These are phyloP conservation scores for Xylota segnis DNA, from an alignment of 2,888 invertebrate genomes.

Conservation along the genomic window DNA sequence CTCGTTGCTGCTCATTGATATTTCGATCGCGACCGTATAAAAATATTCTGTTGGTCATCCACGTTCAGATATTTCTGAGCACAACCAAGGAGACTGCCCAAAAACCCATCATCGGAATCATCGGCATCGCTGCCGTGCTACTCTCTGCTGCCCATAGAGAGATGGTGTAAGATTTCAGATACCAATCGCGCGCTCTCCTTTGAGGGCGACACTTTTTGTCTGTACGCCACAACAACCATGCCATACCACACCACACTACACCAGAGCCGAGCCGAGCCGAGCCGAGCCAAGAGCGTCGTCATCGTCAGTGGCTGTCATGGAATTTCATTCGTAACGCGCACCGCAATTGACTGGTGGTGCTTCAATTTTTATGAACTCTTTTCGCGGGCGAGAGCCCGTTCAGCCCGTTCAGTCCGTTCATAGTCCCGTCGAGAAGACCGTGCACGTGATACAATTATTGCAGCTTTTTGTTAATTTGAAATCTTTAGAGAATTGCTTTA, in stretches of 20 bases:
- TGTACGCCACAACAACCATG: constrained; percentile 19
- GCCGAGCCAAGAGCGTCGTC: constrained; percentile 34
- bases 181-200: constrained; percentile 76
- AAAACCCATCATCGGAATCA: constrained; percentile 67
- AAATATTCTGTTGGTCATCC: constrained; percentile 84
- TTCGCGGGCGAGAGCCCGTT: constrained; percentile 30
- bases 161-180: constrained; percentile 77
- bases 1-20: constrained; percentile 83
- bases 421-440: constrained; percentile 19
- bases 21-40: constrained; percentile 85
- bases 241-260: constrained; percentile 60
- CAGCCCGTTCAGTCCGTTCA: constrained; percentile 23
- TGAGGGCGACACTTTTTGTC: constrained; percentile 75
- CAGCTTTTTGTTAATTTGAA: constrained; percentile 80
- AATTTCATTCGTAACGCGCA: constrained; percentile 72
- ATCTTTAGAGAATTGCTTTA: constrained; percentile 78
- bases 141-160: constrained; percentile 63
- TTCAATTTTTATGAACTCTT: constrained; percentile 76
- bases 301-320: constrained; percentile 69
- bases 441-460: constrained; percentile 84
- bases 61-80: constrained; percentile 73
- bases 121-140: constrained; percentile 28
- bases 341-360: constrained; percentile 68
- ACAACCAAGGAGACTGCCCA: constrained; percentile 66
- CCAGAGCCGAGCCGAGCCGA: constrained; percentile 1